Percentiles rank a stretch among this genome's conserved stretches.
Evolutionary conservation across 2,113 vertebrate species (phyloP).

Genomic region (Capra hircus): DNA sequence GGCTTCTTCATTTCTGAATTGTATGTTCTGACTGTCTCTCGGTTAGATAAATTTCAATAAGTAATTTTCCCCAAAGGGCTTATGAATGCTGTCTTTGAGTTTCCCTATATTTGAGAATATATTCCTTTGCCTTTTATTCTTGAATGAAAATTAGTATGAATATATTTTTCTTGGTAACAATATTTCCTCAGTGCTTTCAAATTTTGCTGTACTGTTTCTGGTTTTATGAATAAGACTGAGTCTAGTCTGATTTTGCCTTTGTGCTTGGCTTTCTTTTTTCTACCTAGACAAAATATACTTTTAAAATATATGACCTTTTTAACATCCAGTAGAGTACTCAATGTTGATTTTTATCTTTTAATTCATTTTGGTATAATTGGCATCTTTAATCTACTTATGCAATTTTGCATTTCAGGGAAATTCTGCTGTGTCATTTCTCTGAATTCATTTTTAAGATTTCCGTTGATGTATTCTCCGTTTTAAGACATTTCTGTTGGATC

Average conservation of each 20-base stretch:
- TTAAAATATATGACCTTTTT: neutral
- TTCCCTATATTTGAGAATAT: neutral
- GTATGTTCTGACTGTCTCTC: neutral
- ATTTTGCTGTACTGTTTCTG: neutral
- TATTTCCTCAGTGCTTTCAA: neutral
- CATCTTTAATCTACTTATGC: neutral
- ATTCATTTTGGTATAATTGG: conserved; percentile 22
- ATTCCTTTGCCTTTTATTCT: neutral
- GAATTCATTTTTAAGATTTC: conserved; percentile 16
- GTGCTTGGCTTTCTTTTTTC: neutral
- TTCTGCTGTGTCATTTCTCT: conserved; percentile 25
- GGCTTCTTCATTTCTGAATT: neutral
- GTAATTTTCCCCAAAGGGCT: neutral
- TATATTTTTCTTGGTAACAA: neutral
- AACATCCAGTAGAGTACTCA: neutral
- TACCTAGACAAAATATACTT: neutral
- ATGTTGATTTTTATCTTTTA: conserved; percentile 49
- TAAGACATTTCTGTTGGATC: neutral
- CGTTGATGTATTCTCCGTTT: neutral
- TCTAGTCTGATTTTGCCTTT: neutral
- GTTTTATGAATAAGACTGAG: neutral
- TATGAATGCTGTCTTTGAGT: neutral
- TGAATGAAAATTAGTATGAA: neutral
- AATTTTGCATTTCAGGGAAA: conserved; percentile 16
- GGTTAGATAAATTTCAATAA: neutral